Evolutionary conservation across 2,888 invertebrate species (phyloP).

Genomic region (Scotopteryx bipunctaria): DNA sequence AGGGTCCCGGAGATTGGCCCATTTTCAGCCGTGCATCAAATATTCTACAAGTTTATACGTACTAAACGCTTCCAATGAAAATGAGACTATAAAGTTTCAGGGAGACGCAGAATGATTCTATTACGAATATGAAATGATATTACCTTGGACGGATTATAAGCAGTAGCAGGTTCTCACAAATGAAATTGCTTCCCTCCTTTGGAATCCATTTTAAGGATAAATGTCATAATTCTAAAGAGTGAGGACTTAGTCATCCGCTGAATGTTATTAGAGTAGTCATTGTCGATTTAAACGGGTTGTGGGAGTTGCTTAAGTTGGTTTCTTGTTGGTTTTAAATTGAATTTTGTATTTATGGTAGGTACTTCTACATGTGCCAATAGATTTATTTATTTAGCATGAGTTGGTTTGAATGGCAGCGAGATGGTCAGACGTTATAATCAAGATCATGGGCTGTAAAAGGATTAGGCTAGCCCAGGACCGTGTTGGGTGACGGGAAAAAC

Average conservation of each 20-base stretch:
- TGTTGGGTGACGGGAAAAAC: too few relatives aligned
- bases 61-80: constrained; percentile 82
- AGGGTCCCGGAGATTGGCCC: constrained; percentile 72
- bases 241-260: constrained; percentile 72
- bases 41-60: constrained; percentile 79
- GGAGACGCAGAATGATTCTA: constrained; percentile 82
- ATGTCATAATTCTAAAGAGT: constrained; percentile 80
- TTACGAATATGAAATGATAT: constrained; percentile 84
- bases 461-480: too few relatives aligned
- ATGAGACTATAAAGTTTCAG: constrained; percentile 82
- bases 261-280: constrained; percentile 33
- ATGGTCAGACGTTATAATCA: too few relatives aligned
- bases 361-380: not conserved
- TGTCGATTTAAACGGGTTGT: constrained; percentile 32
- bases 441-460: too few relatives aligned
- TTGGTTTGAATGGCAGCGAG: not conserved
- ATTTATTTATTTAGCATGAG: not conserved
- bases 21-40: constrained; percentile 71
- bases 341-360: not conserved
- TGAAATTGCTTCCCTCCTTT: constrained; percentile 82
- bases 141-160: constrained; percentile 83
- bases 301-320: constrained; percentile 16
- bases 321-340: constrained; percentile 4
- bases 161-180: constrained; percentile 81
- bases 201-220: constrained; percentile 82